A percentile compares a stretch with the other conserved stretches of the same genome.
Conservation (phyloP, 2,797 vertebrate species). For the Lepilemur ruficaudatus region DNA sequence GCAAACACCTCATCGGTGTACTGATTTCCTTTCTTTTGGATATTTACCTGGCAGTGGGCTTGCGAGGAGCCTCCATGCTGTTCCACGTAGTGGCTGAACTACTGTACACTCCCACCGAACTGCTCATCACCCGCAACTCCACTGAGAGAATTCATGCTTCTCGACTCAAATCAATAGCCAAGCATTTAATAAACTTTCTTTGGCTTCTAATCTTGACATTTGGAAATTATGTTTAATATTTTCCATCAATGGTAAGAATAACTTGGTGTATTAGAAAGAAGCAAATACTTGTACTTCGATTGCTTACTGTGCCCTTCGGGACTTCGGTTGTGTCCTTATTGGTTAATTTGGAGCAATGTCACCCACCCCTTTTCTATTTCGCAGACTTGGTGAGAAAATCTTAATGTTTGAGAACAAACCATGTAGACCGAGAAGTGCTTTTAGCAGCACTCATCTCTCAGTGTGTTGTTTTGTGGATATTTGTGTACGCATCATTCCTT, state of each 20-base stretch:
- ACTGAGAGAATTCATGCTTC: too few relatives aligned
- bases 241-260: background rate
- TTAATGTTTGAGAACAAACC: background rate
- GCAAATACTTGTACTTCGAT: background rate
- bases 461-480: background rate
- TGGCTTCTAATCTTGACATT: background rate
- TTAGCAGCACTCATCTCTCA: accelerated
- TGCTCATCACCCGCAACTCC: too few relatives aligned
- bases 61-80: too few relatives aligned
- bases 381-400: background rate
- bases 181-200: background rate
- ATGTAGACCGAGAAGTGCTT: background rate
- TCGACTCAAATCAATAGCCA: background rate
- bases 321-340: background rate
- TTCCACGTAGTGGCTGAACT: too few relatives aligned
- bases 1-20: too few relatives aligned
- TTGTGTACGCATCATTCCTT: background rate
- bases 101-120: too few relatives aligned
- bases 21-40: too few relatives aligned
- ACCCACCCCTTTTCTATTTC: background rate
- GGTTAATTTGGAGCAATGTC: background rate
- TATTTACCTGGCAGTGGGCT: too few relatives aligned
- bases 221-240: too few relatives aligned
- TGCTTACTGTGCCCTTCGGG: background rate
- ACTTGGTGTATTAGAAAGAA: background rate